phyloP scores from a whole-genome alignment of 2,797 vertebrate species.

The Rhyacichthys aspro region DNA sequence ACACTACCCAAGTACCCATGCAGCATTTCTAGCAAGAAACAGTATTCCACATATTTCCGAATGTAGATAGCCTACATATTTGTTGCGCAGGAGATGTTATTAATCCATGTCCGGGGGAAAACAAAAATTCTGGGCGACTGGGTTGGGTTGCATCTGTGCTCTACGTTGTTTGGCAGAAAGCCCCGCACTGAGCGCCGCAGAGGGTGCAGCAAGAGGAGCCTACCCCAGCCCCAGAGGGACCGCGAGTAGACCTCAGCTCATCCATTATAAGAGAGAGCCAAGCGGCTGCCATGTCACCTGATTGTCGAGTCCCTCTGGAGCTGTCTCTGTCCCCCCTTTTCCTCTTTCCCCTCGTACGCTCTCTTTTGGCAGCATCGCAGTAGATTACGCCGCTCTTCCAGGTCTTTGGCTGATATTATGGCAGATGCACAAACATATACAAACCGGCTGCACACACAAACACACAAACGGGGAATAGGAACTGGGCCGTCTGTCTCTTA shows the following conservation, averaged over 20 bases:
- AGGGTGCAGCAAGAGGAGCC: slow-evolving; percentile 55
- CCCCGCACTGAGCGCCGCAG: slow-evolving; percentile 45
- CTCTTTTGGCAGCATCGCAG: slow-evolving; percentile 52
- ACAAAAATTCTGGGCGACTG: too few relatives aligned
- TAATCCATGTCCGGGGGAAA: too few relatives aligned
- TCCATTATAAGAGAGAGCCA: slow-evolving; percentile 77
- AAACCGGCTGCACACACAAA: slow-evolving; percentile 37
- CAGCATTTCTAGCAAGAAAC: too few relatives aligned
- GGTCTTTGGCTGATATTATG: slow-evolving; percentile 62
- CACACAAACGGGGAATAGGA: slow-evolving; percentile 49
- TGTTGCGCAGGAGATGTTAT: too few relatives aligned
- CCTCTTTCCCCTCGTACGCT: slow-evolving; percentile 17
- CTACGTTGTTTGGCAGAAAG: slow-evolving; percentile 47
- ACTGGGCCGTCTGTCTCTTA: slow-evolving; percentile 68
- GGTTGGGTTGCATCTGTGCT: slow-evolving; percentile 15
- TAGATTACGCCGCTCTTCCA: slow-evolving; percentile 65
- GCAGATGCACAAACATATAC: slow-evolving; percentile 41
- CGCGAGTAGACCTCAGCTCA: slow-evolving; percentile 70
- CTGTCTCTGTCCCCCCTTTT: slow-evolving; percentile 18
- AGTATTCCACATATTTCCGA: too few relatives aligned
- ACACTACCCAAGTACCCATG: too few relatives aligned
- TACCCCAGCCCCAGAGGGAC: slow-evolving; percentile 62
- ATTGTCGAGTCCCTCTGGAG: slow-evolving; percentile 70
- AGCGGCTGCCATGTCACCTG: slow-evolving; percentile 77
- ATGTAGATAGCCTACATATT: too few relatives aligned